Percentiles rank a stretch among this genome's conserved stretches.
These are phyloP conservation scores for Ctenopoma kingsleyae DNA, from an alignment of 2,797 vertebrate genomes.

Conservation along the genomic window DNA sequence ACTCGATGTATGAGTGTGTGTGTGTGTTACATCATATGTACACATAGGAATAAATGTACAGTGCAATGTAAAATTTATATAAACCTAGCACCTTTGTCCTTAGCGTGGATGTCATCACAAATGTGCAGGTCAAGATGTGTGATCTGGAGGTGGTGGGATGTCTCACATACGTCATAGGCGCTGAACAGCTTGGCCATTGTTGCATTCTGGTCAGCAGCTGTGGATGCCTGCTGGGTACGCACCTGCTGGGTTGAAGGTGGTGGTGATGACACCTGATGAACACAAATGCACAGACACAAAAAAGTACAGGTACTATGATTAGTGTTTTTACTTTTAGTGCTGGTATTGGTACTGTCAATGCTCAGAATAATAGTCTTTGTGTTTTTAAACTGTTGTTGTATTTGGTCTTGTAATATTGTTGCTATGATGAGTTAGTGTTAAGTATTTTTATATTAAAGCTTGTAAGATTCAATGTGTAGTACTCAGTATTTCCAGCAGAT, in stretches of 20 bases:
- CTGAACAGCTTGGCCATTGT: constrained; percentile 92
- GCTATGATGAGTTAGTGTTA: neutral
- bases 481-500: constrained; percentile 56
- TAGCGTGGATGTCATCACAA: constrained; percentile 95
- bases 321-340: neutral
- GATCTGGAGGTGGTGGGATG: constrained; percentile 97
- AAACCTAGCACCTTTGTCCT: constrained; percentile 89
- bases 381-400: neutral
- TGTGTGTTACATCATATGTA: too few species aligned
- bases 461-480: constrained; percentile 22
- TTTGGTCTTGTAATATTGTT: neutral
- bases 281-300: neutral
- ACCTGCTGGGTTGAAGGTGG: constrained; percentile 88
- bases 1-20: too few species aligned
- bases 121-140: constrained; percentile 98
- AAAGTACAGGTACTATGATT: neutral
- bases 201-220: constrained; percentile 89
- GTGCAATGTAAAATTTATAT: neutral
- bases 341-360: neutral
- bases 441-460: neutral
- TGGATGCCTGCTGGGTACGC: constrained; percentile 88
- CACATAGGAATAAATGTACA: neutral
- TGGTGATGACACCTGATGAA: constrained; percentile 85
- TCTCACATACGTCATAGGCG: constrained; percentile 94
- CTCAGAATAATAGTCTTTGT: neutral